A percentile compares a stretch with the other conserved stretches of the same genome.
phyloP scores from a whole-genome alignment of 2,888 invertebrate species.

The Rhorus exstirpatorius region DNA sequence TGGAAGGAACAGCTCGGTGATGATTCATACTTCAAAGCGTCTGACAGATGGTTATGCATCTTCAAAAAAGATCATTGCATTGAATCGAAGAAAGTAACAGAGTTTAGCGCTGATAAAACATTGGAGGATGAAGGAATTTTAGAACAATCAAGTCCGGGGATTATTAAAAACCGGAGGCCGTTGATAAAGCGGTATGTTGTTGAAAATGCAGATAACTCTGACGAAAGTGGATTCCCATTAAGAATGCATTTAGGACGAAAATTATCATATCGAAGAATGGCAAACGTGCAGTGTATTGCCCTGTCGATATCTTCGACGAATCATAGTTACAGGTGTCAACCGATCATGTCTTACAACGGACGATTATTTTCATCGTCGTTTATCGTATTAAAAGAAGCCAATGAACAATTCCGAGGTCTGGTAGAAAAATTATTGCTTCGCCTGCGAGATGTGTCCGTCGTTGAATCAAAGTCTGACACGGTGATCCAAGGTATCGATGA shows the following conservation, averaged over 20 bases:
- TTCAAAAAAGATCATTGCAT: constrained; percentile 35
- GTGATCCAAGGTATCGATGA: constrained; percentile 9
- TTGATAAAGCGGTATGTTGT: neutral
- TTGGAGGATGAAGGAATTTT: constrained; percentile 7
- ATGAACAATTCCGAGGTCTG: neutral
- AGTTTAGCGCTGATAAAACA: constrained; percentile 26
- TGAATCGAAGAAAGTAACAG: constrained; percentile 25
- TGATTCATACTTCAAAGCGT: neutral
- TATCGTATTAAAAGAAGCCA: constrained; percentile 20
- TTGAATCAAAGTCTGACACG: constrained; percentile 18
- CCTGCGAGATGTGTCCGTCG: neutral
- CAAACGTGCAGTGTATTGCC: constrained; percentile 21
- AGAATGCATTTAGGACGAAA: constrained; percentile 31
- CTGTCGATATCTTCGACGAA: constrained; percentile 3
- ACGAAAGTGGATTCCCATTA: constrained; percentile 32
- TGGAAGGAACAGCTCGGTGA: neutral
- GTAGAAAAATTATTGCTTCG: constrained; percentile 28
- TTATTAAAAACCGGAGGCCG: neutral
- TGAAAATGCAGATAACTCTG: constrained; percentile 16
- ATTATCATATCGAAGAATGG: constrained; percentile 1
- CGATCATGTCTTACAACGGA: constrained; percentile 23
- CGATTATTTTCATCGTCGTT: constrained; percentile 19
- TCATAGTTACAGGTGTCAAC: constrained; percentile 21
- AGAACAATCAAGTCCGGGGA: constrained; percentile 8
- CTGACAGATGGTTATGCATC: constrained; percentile 19